Percentiles rank a stretch among this genome's conserved stretches.
These are phyloP conservation scores for Craterocephalus amniculus DNA, from an alignment of 2,797 vertebrate genomes.

Conservation along the genomic window DNA sequence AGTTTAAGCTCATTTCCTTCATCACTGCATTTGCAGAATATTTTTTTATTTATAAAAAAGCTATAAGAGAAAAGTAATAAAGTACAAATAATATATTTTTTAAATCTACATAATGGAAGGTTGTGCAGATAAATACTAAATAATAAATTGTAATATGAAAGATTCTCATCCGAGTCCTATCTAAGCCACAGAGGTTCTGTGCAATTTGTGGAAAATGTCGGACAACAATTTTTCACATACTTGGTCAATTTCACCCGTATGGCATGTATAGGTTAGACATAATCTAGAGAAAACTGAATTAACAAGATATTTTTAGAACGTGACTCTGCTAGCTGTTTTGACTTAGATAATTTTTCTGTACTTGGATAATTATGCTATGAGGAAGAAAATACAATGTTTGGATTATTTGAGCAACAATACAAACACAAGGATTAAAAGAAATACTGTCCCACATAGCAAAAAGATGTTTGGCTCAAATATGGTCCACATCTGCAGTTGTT, in stretches of 20 bases:
- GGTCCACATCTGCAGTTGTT: no score
- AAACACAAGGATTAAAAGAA: no score
- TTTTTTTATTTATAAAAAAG: no score
- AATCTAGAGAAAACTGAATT: neutral
- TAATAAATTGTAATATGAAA: neutral
- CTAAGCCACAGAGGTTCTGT: neutral
- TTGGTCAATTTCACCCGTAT: neutral
- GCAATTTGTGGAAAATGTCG: neutral
- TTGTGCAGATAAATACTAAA: neutral
- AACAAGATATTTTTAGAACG: neutral
- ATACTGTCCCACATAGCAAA: no score
- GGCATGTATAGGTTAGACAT: no score
- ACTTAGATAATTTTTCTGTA: no score
- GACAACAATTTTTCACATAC: neutral
- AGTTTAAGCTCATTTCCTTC: constrained; percentile 31
- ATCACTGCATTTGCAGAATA: neutral
- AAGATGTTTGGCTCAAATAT: no score
- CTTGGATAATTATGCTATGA: no score
- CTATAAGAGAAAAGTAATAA: neutral
- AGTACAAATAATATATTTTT: no score
- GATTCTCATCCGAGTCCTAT: neutral
- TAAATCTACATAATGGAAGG: neutral
- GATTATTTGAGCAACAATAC: no score
- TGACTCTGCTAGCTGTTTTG: no score
- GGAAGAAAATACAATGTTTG: no score